Evolutionary conservation across 2,888 invertebrate genomes (phyloP).

Genomic region (Leptopilina drosophilae): DNA sequence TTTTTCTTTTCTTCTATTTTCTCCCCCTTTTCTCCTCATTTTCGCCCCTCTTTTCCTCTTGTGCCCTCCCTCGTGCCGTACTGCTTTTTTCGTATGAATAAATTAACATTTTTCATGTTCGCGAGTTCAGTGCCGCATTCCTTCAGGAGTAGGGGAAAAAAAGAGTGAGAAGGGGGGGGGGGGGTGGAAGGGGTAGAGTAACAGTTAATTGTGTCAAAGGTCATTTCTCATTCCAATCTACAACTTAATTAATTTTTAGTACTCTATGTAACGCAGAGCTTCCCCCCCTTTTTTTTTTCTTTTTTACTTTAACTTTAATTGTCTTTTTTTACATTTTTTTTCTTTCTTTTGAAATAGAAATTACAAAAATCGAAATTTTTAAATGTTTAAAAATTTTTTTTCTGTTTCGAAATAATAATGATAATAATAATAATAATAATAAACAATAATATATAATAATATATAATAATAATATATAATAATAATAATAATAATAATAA

Average conservation of each 20-base stretch:
- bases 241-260: constrained; percentile 6
- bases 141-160: background rate
- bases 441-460: too few species aligned
- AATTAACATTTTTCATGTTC: constrained; percentile 25
- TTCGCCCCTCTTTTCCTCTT: background rate
- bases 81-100: constrained; percentile 16
- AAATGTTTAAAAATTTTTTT: too few species aligned
- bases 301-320: background rate
- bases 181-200: background rate
- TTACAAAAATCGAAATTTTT: too few species aligned
- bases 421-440: too few species aligned
- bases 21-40: too few species aligned
- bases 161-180: too few species aligned
- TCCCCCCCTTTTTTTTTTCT: background rate
- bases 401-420: too few species aligned
- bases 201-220: constrained; percentile 33
- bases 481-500: too few species aligned
- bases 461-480: too few species aligned
- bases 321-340: too few species aligned
- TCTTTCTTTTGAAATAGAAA: too few species aligned
- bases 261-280: background rate
- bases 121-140: constrained; percentile 6
- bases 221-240: constrained; percentile 14
- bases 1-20: background rate
- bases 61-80: background rate